Evolutionary conservation across 35 echinoderm and acorn worm genomes (phyloP).

Genomic region (Eucidaris tribuloides): DNA sequence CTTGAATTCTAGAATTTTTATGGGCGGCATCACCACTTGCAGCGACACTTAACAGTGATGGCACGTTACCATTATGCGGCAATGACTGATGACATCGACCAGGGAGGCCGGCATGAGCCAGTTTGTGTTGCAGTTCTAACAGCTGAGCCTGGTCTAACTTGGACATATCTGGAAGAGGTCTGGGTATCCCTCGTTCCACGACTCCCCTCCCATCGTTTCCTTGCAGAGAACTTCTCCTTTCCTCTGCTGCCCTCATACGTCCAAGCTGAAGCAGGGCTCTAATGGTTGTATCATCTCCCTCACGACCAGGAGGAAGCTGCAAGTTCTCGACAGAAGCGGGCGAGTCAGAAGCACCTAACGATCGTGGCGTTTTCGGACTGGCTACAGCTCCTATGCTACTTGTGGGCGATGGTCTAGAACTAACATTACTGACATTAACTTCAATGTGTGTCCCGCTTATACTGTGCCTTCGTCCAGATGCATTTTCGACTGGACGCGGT

Average conservation of each 20-base stretch:
- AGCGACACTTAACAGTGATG: no score
- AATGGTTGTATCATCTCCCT: constrained; percentile 80
- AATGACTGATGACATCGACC: not conserved
- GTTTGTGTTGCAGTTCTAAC: constrained; percentile 10
- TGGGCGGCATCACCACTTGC: not conserved
- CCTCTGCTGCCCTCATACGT: constrained; percentile 28
- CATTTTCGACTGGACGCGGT: not conserved
- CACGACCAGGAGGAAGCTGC: constrained; percentile 71
- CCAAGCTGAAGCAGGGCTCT: constrained; percentile 67
- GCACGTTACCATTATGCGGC: not conserved
- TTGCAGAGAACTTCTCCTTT: constrained; percentile 17
- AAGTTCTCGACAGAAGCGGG: constrained; percentile 52
- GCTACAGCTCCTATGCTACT: constrained; percentile 9
- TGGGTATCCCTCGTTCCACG: not conserved
- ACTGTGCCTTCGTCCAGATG: not conserved
- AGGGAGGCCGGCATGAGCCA: not conserved
- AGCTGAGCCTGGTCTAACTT: constrained; percentile 11
- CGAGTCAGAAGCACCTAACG: not conserved
- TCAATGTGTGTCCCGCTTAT: constrained; percentile 15
- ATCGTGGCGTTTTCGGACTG: not conserved
- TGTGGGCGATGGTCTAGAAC: constrained; percentile 16
- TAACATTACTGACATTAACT: not conserved
- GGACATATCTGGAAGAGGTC: constrained; percentile 2
- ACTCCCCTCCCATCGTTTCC: not conserved
- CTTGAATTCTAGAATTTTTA: not conserved